Evolutionary conservation across 1,140 invertebrate genomes (phyloP).

Genomic region (Aculops lycopersici): DNA sequence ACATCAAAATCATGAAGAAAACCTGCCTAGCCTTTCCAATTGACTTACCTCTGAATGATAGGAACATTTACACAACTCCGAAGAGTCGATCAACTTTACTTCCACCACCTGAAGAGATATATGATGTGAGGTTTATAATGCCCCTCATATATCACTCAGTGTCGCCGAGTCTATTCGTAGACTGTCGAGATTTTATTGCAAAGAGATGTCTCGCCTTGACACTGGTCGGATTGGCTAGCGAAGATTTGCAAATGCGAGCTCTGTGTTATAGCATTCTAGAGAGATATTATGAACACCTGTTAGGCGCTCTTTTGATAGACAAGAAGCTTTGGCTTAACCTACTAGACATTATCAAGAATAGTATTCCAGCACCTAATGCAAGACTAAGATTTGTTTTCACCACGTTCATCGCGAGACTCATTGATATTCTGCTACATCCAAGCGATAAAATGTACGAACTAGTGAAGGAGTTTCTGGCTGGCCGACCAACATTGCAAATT

Average conservation of each 20-base stretch:
- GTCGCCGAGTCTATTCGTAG: not conserved
- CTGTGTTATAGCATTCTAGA: not conserved
- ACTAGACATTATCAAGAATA: not conserved
- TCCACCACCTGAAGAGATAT: not conserved
- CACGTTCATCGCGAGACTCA: not conserved
- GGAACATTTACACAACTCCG: not conserved
- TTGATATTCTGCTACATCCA: not conserved
- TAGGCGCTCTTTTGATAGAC: not conserved
- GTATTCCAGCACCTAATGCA: not conserved
- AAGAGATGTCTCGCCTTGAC: not conserved
- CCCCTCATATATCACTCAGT: not conserved
- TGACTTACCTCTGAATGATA: not conserved
- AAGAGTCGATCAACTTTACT: not conserved
- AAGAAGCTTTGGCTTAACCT: not conserved
- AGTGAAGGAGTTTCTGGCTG: not conserved
- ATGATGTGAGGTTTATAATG: not conserved
- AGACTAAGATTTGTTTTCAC: not conserved
- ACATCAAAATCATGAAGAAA: not conserved
- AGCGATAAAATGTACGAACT: not conserved
- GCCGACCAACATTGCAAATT: not conserved
- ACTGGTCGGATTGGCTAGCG: not conserved
- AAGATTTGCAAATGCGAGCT: not conserved
- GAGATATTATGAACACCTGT: not conserved
- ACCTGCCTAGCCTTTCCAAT: not conserved
- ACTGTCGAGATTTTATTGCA: not conserved